Evolutionary conservation across 1,140 invertebrate genomes (phyloP), one percentile per base, ranked within the genome.

Genomic region (Ditylenchus dipsaci): DNA sequence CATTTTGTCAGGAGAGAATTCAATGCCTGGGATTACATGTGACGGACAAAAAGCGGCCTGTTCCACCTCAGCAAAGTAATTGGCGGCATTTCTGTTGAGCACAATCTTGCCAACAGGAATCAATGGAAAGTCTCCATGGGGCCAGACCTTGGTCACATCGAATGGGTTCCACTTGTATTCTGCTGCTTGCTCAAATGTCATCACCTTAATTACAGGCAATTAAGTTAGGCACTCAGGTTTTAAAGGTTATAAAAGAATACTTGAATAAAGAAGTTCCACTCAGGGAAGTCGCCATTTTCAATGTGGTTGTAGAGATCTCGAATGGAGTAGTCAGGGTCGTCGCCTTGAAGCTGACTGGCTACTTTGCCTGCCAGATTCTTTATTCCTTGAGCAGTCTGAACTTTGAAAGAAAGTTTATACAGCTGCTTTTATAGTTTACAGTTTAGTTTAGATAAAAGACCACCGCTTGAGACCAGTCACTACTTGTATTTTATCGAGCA

Each of bases 1-100:
- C 90, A 97, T 91, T 86, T 93, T 95, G 80, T 97, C 94, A 0
- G 91, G 92, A 38, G 90, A 91, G 9, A 90, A 87, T 80, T 91
- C 86, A 81, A 97, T 92, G n/a, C 93, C 88, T 38, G 92, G 92
- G 63, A 93, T 88, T 84, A 97, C 80, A 82, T 96, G 90, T 21
- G 91, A 88, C 0, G 94, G 94, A 78, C 89, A 89, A 84, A 96
- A 97, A 1, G 93, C 93, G 61, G 91, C 85, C 85, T 97, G 95
- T 84, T 98, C 95, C 7, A 97, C 85, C 72, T 88, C 86, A 63
- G 85, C 84, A 77, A 86, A 86, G 73, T 86, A 87, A 83, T 96
- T 96, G 69, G 88, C 88, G 0, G 94, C 91, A 83, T 95, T 95
- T 56, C 88, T 86, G 83, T 95, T 89, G 42, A 98, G 86, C 0